Evolutionary conservation across 2,888 invertebrate species (phyloP).

Genomic region (Sesamia inferens): DNA sequence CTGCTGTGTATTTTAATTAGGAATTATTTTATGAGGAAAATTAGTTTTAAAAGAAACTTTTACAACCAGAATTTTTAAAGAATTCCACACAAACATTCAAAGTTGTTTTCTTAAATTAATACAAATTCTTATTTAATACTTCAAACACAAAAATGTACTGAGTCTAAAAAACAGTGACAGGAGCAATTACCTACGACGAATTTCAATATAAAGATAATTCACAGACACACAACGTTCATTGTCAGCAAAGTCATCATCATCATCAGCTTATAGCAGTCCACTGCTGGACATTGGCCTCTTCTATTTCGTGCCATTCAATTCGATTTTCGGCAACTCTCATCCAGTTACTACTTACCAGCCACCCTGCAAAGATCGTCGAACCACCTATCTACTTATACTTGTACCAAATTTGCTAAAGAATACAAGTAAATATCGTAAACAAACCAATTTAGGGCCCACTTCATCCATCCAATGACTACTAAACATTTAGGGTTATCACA

Average conservation of each 20-base stretch:
- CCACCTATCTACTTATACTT: too few species aligned
- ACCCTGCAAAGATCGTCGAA: too few species aligned
- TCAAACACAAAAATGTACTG: background rate
- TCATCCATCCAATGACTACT: too few species aligned
- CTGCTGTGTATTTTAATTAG: constrained; percentile 7
- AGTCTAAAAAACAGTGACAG: background rate
- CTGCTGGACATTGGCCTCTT: too few species aligned
- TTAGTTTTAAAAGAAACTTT: background rate
- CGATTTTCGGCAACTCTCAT: too few species aligned
- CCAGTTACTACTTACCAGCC: too few species aligned
- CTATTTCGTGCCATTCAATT: too few species aligned
- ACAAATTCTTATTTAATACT: background rate
- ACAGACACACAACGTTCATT: background rate
- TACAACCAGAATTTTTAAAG: background rate
- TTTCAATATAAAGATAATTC: background rate
- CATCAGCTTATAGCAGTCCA: too few species aligned
- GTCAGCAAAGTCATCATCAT: background rate
- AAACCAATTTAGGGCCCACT: too few species aligned
- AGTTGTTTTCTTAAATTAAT: background rate
- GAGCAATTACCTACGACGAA: background rate
- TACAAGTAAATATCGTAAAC: too few species aligned
- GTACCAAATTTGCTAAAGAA: too few species aligned
- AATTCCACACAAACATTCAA: background rate
- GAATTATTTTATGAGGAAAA: background rate
- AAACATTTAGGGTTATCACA: too few species aligned